phyloP scores from a whole-genome alignment of 2,888 invertebrate genomes.

The Sarcophaga variegata region DNA sequence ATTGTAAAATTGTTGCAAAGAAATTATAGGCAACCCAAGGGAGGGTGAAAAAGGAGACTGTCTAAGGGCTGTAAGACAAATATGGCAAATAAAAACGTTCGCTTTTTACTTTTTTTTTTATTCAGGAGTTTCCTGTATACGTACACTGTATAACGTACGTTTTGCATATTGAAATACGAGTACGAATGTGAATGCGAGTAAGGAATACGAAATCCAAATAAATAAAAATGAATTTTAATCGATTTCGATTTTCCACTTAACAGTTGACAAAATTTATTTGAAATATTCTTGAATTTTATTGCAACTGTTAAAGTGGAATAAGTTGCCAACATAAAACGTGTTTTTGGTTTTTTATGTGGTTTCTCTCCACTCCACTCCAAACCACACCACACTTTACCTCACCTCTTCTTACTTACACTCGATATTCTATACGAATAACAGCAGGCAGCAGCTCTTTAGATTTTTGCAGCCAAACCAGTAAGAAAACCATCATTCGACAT shows the following conservation, averaged over 20 bases:
- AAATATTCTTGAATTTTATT: slow-evolving; percentile 80
- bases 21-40: neutral
- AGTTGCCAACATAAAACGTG: slow-evolving; percentile 66
- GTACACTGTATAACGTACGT: neutral
- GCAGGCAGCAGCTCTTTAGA: neutral
- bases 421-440: neutral
- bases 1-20: slow-evolving; percentile 43
- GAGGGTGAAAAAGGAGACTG: neutral
- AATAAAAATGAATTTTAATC: slow-evolving; percentile 78
- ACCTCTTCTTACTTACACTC: no score
- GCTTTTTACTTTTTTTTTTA: neutral
- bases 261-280: slow-evolving; percentile 78
- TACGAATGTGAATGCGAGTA: no score
- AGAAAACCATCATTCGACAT: neutral
- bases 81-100: slow-evolving; percentile 43
- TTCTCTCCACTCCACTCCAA: neutral
- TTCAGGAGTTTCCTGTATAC: slow-evolving; percentile 3
- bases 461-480: slow-evolving; percentile 35
- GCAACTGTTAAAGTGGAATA: slow-evolving; percentile 77
- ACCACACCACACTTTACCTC: no score
- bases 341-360: slow-evolving; percentile 62
- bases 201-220: slow-evolving; percentile 17
- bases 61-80: slow-evolving; percentile 5
- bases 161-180: slow-evolving; percentile 63
- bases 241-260: slow-evolving; percentile 75